These are phyloP conservation scores for Kryphioiulus occultus DNA, from an alignment of 2,888 invertebrate species.

Conservation along the genomic window DNA sequence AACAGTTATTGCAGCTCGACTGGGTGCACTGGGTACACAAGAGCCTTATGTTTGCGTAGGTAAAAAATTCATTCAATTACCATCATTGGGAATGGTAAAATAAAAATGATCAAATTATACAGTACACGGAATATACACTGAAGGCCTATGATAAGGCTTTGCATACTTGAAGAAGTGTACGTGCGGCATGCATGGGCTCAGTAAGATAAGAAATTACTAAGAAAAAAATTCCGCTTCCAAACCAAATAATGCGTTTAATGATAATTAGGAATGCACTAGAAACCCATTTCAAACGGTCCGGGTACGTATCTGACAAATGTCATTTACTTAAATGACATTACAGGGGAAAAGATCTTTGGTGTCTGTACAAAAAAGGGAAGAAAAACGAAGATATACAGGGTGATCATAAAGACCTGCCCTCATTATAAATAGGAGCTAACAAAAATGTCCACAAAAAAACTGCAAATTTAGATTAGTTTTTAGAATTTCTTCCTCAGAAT, in stretches of 20 bases:
- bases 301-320: neutral
- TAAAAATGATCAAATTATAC: slow-evolving; percentile 4
- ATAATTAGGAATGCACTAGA: neutral
- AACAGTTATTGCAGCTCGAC: neutral
- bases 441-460: no score
- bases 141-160: neutral
- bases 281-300: neutral
- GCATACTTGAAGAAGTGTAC: no score
- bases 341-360: neutral
- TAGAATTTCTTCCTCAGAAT: no score
- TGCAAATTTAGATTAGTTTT: no score
- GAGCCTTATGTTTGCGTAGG: neutral
- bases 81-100: slow-evolving; percentile 23
- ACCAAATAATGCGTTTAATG: neutral
- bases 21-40: neutral
- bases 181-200: neutral
- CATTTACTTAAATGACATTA: neutral
- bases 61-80: neutral
- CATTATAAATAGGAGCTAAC: neutral
- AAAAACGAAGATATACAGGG: no score
- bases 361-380: neutral
- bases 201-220: neutral
- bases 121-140: neutral
- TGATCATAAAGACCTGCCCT: no score
- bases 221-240: neutral